phyloP scores from a whole-genome alignment of 2,797 vertebrate genomes.

The Oreortyx pictus region DNA sequence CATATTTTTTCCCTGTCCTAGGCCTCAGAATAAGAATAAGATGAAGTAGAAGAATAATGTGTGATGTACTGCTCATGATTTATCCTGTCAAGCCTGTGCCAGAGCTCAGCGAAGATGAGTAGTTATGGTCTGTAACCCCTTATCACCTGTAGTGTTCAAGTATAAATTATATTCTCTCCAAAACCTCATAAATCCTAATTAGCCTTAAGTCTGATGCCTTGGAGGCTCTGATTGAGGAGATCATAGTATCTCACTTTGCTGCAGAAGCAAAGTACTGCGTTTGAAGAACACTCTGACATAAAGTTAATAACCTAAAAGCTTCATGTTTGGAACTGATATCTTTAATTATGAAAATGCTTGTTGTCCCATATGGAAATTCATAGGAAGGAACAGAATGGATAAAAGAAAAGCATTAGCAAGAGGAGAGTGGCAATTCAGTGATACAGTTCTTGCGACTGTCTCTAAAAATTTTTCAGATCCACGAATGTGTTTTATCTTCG shows the following conservation, averaged over 20 bases:
- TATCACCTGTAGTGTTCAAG: neutral
- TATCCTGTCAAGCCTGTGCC: neutral
- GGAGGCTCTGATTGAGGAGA: conserved; percentile 13
- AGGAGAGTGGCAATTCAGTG: neutral
- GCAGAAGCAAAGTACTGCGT: neutral
- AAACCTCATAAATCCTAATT: conserved; percentile 45
- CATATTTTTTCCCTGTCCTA: neutral
- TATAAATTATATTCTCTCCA: conserved; percentile 2
- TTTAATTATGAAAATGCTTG: conserved; percentile 21
- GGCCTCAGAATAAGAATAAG: neutral
- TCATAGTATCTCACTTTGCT: neutral
- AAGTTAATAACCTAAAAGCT: neutral
- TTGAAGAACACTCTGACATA: neutral
- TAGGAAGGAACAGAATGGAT: neutral
- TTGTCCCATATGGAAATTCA: neutral
- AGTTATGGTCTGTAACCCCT: neutral
- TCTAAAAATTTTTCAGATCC: neutral
- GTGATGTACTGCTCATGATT: neutral
- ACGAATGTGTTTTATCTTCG: neutral
- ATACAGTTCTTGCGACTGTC: neutral
- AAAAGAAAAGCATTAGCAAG: conserved; percentile 8
- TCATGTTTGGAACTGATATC: neutral
- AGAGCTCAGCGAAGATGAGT: neutral
- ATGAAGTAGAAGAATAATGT: neutral
- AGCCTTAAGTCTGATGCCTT: conserved; percentile 8